These are phyloP conservation scores for Sebastes matsubarae DNA, from an alignment of 2,797 vertebrate genomes.

Conservation along the genomic window DNA sequence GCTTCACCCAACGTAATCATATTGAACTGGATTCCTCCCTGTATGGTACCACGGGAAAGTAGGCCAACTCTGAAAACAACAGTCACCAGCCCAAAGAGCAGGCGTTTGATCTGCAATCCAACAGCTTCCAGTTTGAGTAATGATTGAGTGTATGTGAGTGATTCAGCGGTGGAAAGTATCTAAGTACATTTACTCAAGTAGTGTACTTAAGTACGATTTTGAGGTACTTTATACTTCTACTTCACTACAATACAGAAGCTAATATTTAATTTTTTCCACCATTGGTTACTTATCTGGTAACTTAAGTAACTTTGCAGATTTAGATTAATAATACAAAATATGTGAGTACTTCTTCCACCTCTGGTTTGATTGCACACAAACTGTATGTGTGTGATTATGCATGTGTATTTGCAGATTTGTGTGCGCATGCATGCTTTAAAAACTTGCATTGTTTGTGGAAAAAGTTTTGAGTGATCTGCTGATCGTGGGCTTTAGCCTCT, in stretches of 20 bases:
- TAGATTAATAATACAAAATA: too few relatives aligned
- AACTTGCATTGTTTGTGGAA: neutral
- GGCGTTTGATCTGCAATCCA: conserved; percentile 54
- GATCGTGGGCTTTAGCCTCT: accelerated
- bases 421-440: neutral
- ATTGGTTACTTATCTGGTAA: neutral
- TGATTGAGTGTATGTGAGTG: conserved; percentile 7
- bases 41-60: conserved; percentile 65
- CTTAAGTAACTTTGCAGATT: too few relatives aligned
- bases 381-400: neutral
- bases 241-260: neutral
- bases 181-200: neutral
- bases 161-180: neutral
- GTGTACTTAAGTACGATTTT: neutral
- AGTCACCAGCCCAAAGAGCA: neutral
- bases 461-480: neutral
- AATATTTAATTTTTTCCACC: neutral
- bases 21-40: conserved; percentile 53
- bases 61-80: conserved; percentile 29
- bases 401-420: neutral
- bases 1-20: conserved; percentile 49
- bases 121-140: conserved; percentile 11
- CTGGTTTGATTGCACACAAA: neutral
- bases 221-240: neutral
- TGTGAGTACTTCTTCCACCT: neutral